Conservation (phyloP, 2,888 invertebrate genomes). For the Ptilodon capucinus region DNA sequence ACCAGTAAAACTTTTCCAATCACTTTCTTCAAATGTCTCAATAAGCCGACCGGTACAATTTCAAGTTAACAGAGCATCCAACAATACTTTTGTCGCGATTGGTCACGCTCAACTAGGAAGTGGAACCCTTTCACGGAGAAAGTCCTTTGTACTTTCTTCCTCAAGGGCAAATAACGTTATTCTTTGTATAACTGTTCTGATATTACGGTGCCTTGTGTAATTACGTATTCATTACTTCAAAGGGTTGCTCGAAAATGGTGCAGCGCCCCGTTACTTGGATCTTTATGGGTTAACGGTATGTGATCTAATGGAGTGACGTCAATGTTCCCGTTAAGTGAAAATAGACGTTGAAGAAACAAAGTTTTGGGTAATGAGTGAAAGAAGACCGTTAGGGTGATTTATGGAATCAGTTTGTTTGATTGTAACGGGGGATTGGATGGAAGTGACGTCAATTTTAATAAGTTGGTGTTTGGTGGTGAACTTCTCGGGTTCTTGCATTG, state of each 20-base stretch:
- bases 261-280: conserved; percentile 58
- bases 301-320: conserved; percentile 42
- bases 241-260: conserved; percentile 75
- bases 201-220: conserved; percentile 78
- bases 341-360: conserved; percentile 44
- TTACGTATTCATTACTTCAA: conserved; percentile 65
- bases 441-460: background rate
- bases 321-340: conserved; percentile 30
- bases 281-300: conserved; percentile 66
- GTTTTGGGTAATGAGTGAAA: conserved; percentile 61
- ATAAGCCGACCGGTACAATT: conserved; percentile 40
- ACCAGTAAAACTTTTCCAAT: conserved; percentile 16
- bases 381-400: conserved; percentile 34
- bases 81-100: conserved; percentile 42
- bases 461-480: background rate
- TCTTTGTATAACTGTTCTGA: conserved; percentile 68
- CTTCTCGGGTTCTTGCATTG: background rate
- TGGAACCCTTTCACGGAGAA: conserved; percentile 67
- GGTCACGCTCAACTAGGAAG: conserved; percentile 64
- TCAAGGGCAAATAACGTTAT: conserved; percentile 63
- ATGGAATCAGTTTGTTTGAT: conserved; percentile 15
- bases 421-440: background rate
- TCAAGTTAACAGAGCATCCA: conserved; percentile 38
- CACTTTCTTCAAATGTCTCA: conserved; percentile 31
- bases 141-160: conserved; percentile 73